A percentile compares a stretch with the other conserved stretches of the same genome.
phyloP scores from a whole-genome alignment of 2,888 invertebrate genomes.

The Tachina lurida region DNA sequence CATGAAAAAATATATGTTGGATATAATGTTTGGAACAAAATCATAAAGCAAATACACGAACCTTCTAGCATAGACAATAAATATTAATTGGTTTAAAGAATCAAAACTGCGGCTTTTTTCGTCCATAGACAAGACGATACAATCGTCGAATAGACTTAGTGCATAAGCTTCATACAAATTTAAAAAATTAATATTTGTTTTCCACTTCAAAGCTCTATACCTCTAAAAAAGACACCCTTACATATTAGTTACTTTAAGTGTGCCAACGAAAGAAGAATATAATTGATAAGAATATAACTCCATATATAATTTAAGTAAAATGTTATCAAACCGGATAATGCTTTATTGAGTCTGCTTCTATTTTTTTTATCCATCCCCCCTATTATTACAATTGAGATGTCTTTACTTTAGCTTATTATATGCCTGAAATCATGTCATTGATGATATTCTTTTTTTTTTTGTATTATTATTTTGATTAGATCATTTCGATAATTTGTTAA shows the following conservation, averaged over 20 bases:
- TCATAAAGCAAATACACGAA: no score
- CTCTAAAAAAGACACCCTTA: no score
- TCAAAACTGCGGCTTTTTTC: no score
- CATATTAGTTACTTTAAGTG: not conserved
- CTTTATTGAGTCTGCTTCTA: not conserved
- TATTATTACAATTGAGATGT: constrained; percentile 13
- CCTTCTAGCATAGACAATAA: no score
- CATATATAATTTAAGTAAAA: not conserved
- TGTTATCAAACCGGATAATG: constrained; percentile 11
- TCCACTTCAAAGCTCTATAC: no score
- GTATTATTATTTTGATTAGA: constrained; percentile 59
- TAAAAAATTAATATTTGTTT: no score
- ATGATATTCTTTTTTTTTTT: constrained; percentile 40
- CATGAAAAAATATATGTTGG: no score
- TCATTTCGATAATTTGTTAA: constrained; percentile 55
- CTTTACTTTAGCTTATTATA: constrained; percentile 48
- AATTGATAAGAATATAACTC: not conserved
- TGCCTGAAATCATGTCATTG: constrained; percentile 62
- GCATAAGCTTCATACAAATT: no score
- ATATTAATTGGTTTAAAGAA: no score
- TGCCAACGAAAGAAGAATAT: not conserved
- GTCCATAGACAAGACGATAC: no score
- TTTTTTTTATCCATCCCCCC: not conserved
- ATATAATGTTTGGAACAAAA: no score
- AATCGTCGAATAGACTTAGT: no score